Evolutionary conservation across 1,140 invertebrate genomes (phyloP).

Genomic region (Pachypsylla venusta): DNA sequence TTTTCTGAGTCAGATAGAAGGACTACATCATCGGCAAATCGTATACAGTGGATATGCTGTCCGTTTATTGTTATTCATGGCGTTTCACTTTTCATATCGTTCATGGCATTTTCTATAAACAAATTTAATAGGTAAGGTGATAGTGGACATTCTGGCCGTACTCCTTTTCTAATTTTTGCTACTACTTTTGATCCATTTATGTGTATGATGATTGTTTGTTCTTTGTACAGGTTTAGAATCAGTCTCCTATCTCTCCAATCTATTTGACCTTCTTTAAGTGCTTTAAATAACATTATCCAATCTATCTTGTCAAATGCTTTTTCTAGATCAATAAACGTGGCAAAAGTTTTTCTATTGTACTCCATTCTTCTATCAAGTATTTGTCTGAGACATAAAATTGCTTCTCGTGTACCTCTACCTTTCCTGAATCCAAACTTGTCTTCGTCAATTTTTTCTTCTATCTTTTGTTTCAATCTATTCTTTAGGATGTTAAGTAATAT

Average conservation of each 20-base stretch:
- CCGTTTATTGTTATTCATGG: slow-evolving; percentile 12
- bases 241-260: slow-evolving; percentile 14
- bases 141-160: slow-evolving; percentile 18
- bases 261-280: slow-evolving; percentile 10
- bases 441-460: slow-evolving; percentile 10
- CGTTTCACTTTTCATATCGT: slow-evolving; percentile 12
- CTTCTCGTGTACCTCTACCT: slow-evolving; percentile 13
- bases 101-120: slow-evolving; percentile 14
- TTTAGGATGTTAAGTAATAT: slow-evolving; percentile 13
- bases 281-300: slow-evolving; percentile 15
- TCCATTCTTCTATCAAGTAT: slow-evolving; percentile 13
- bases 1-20: slow-evolving; percentile 10
- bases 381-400: slow-evolving; percentile 9
- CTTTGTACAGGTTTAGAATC: slow-evolving; percentile 13
- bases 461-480: slow-evolving; percentile 7
- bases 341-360: slow-evolving; percentile 10
- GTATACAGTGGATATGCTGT: slow-evolving; percentile 8
- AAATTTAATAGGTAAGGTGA: slow-evolving; percentile 18
- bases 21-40: slow-evolving; percentile 14
- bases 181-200: slow-evolving; percentile 12
- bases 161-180: slow-evolving; percentile 11
- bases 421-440: slow-evolving; percentile 13
- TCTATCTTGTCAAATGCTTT: slow-evolving; percentile 14
- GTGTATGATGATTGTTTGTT: slow-evolving; percentile 10
- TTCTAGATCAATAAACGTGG: slow-evolving; percentile 13